A percentile compares a stretch with the other conserved stretches of the same genome.
phyloP scores from a whole-genome alignment of 2,113 vertebrate genomes.

The Periophthalmus modestus region DNA sequence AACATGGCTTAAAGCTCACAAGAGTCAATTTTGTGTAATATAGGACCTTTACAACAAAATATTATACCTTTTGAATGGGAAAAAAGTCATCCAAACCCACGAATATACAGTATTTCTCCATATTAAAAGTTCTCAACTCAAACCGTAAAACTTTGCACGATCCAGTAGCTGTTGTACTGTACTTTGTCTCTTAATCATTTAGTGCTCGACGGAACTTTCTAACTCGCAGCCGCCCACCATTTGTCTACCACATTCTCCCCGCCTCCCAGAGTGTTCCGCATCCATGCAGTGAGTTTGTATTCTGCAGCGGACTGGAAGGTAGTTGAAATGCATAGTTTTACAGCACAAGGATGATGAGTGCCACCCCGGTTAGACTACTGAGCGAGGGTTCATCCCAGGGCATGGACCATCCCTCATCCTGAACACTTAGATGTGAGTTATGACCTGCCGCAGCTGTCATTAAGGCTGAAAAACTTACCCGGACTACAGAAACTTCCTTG shows the following conservation, averaged over 20 bases:
- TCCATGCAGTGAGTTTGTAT: constrained; percentile 49
- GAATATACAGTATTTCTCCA: too few species aligned
- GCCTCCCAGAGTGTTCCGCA: constrained; percentile 12
- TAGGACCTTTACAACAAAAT: too few species aligned
- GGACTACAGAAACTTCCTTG: constrained; percentile 31
- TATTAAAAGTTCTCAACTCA: too few species aligned
- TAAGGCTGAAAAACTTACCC: constrained; percentile 41
- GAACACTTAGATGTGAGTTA: constrained; percentile 50
- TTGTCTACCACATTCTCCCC: constrained; percentile 43
- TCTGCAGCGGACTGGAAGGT: constrained; percentile 42
- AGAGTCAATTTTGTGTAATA: too few species aligned
- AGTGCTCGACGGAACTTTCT: constrained; percentile 53
- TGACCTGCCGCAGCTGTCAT: constrained; percentile 44
- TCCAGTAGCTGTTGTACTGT: neutral
- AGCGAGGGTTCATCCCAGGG: constrained; percentile 44
- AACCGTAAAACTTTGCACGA: neutral
- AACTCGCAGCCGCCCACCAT: constrained; percentile 63
- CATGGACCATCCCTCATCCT: constrained; percentile 33
- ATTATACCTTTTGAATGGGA: neutral
- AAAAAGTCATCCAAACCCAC: neutral
- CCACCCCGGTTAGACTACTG: constrained; percentile 22
- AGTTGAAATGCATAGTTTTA: constrained; percentile 53
- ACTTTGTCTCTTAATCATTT: neutral
- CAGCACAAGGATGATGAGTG: constrained; percentile 38
- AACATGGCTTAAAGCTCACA: too few species aligned